Conservation (phyloP, 1,140 invertebrate genomes). For the Varroa destructor region DNA sequence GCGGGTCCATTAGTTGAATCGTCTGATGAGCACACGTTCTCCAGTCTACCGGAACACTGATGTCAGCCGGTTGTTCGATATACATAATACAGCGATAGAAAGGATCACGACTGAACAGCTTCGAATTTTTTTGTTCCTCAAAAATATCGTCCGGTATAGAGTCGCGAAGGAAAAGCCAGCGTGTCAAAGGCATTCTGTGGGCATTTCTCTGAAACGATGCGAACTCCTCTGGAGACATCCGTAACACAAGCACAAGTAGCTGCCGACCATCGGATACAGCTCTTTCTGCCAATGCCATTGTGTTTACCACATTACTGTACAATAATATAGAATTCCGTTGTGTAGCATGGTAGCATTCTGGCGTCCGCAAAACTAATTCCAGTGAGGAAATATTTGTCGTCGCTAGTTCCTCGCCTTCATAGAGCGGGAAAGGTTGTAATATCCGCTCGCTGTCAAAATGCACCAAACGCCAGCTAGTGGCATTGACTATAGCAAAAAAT, state of each 20-base stretch:
- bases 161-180: slow-evolving; percentile 9
- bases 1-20: background rate
- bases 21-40: background rate
- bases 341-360: background rate
- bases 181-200: background rate
- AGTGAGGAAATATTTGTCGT: background rate
- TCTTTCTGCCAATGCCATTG: background rate
- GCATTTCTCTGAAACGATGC: background rate
- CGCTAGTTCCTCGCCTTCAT: background rate
- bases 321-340: background rate
- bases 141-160: background rate
- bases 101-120: too few species aligned
- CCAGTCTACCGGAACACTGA: slow-evolving; percentile 17
- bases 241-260: slow-evolving; percentile 6
- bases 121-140: background rate
- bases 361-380: background rate
- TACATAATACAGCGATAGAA: background rate
- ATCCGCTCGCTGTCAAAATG: background rate
- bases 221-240: background rate
- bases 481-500: slow-evolving; percentile 22
- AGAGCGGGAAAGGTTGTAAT: background rate
- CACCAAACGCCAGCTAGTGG: slow-evolving; percentile 7
- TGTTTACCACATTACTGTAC: background rate
- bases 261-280: background rate
- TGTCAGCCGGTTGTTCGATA: background rate